phyloP scores from a whole-genome alignment of 2,113 vertebrate species.

The Colaptes auratus region DNA sequence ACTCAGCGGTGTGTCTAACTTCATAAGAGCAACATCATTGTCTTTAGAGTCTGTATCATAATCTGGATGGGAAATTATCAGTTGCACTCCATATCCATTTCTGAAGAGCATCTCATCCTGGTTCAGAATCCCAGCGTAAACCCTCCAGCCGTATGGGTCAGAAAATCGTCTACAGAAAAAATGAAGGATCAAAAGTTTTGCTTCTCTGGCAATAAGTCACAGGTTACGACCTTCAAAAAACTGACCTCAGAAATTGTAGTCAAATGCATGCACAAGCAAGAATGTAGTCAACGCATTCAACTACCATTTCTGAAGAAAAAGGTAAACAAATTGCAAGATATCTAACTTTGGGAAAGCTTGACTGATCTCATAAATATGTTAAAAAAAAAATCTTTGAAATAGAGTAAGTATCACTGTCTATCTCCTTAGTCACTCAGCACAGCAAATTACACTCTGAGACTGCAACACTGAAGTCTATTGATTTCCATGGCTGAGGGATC shows the following conservation, averaged over 20 bases:
- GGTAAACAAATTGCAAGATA: neutral
- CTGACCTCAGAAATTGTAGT: neutral
- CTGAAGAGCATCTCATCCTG: conserved; percentile 35
- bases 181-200: neutral
- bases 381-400: neutral
- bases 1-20: conserved; percentile 60
- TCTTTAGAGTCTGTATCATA: conserved; percentile 77
- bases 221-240: neutral
- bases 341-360: neutral
- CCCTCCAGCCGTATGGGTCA: conserved; percentile 57
- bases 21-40: conserved; percentile 81
- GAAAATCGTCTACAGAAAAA: conserved; percentile 44
- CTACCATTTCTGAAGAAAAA: neutral
- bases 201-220: neutral
- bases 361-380: neutral
- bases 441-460: neutral
- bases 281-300: neutral
- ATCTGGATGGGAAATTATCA: conserved; percentile 73
- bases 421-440: conserved; percentile 24
- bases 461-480: conserved; percentile 40
- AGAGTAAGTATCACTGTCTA: neutral
- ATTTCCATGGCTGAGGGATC: conserved; percentile 19
- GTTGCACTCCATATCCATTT: conserved; percentile 20
- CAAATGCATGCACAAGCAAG: neutral
- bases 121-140: conserved; percentile 67